Conservation (phyloP, 2,888 invertebrate species). For the Eulithis prunata region DNA sequence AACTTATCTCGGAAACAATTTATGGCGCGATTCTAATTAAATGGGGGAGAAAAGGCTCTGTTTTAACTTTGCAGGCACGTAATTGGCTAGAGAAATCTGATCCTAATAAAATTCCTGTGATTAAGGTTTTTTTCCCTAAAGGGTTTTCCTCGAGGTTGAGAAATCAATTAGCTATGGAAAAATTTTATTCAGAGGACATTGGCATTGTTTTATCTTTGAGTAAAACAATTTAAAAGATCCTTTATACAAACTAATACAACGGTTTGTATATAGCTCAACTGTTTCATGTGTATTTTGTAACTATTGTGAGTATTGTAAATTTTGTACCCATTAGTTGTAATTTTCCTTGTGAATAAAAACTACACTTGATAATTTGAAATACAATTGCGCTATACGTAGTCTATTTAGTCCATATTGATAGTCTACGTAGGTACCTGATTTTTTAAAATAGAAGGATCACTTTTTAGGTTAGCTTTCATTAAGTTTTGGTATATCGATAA, state of each 20-base stretch:
- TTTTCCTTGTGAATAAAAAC: too few species aligned
- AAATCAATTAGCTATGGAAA: constrained; percentile 33
- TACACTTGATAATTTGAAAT: too few species aligned
- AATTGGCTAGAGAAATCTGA: constrained; percentile 34
- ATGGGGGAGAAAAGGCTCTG: constrained; percentile 32
- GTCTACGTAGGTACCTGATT: too few species aligned
- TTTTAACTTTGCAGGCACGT: constrained; percentile 34
- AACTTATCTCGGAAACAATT: constrained; percentile 37
- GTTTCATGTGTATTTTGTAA: too few species aligned
- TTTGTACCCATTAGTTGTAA: too few species aligned
- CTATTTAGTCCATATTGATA: too few species aligned
- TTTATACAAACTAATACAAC: background rate
- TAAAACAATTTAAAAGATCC: background rate
- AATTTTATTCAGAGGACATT: constrained; percentile 4
- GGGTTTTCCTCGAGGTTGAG: constrained; percentile 12
- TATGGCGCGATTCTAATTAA: constrained; percentile 38
- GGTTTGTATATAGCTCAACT: too few species aligned
- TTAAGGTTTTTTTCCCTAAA: constrained; percentile 27
- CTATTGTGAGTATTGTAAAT: too few species aligned
- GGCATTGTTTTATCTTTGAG: background rate
- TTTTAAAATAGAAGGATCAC: too few species aligned
- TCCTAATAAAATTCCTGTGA: constrained; percentile 29
- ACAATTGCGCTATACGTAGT: too few species aligned
- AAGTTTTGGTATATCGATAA: too few species aligned
- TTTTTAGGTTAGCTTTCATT: too few species aligned